Percentiles rank a stretch among this genome's conserved stretches.
Evolutionary conservation across 2,797 vertebrate genomes (phyloP).

Genomic region (Clangula hyemalis): DNA sequence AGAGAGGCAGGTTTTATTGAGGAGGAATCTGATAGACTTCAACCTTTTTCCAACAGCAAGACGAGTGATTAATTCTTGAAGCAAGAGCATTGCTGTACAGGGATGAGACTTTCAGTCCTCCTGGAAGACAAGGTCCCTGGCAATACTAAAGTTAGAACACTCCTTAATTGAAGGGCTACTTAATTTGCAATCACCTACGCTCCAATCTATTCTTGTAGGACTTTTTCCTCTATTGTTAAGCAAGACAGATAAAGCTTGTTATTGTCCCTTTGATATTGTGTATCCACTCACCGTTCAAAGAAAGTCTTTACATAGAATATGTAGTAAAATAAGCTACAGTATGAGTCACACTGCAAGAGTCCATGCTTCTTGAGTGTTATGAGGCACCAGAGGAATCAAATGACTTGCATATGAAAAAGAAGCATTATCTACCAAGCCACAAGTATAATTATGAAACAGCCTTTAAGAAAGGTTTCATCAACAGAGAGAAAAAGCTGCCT

Average conservation of each 20-base stretch:
- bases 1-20: background rate
- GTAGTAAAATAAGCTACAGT: conserved; percentile 18
- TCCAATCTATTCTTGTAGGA: background rate
- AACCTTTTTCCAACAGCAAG: background rate
- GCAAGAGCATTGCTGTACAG: background rate
- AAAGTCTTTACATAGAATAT: conserved; percentile 4
- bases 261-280: conserved; percentile 24
- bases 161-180: background rate
- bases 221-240: background rate
- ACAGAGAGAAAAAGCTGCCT: conserved; percentile 49
- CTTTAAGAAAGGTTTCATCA: conserved; percentile 25
- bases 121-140: background rate
- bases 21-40: background rate
- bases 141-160: background rate
- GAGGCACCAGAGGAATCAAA: conserved; percentile 45
- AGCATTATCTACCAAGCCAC: conserved; percentile 46
- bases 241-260: conserved; percentile 19
- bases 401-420: conserved; percentile 60
- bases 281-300: background rate
- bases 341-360: conserved; percentile 21
- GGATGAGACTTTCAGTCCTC: background rate
- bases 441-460: conserved; percentile 47
- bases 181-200: background rate
- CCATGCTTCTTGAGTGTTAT: conserved; percentile 1
- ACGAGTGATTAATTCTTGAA: background rate